phyloP scores from a whole-genome alignment of 2,797 vertebrate genomes.

The Leptatherina wallacei region DNA sequence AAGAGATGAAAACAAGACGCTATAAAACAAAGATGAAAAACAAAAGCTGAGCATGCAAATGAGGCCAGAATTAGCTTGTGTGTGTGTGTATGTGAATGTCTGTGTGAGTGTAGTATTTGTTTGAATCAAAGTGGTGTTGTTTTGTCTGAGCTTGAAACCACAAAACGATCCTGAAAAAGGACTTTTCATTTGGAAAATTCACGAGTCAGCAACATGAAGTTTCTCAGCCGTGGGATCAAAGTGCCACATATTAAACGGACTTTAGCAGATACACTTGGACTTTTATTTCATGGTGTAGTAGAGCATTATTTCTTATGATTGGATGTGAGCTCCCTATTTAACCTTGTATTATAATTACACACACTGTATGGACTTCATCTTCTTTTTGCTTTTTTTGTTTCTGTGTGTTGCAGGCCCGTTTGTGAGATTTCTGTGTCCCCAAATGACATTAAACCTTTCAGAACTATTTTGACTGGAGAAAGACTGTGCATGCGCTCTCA shows the following conservation, averaged over 20 bases:
- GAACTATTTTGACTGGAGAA: background rate
- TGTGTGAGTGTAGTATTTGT: constrained; percentile 25
- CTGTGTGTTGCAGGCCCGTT: background rate
- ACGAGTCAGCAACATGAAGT: constrained; percentile 12
- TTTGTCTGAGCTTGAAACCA: constrained; percentile 52
- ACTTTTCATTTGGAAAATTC: constrained; percentile 35
- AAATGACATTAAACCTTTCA: constrained; percentile 19
- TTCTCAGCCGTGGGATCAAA: background rate
- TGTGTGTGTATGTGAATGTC: constrained; percentile 1
- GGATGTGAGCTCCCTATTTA: background rate
- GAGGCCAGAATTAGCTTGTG: constrained; percentile 4
- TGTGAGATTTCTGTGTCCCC: constrained; percentile 11
- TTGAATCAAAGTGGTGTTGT: constrained; percentile 51
- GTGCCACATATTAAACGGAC: background rate
- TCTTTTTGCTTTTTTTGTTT: background rate
- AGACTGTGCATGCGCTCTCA: constrained; percentile 25
- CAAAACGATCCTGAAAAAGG: constrained; percentile 49
- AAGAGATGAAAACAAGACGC: constrained; percentile 20
- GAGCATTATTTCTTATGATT: background rate
- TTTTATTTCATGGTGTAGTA: background rate
- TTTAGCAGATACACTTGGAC: background rate
- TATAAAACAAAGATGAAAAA: constrained; percentile 25
- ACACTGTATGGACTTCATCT: background rate
- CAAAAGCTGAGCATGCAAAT: background rate
- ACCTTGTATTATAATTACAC: background rate